A percentile compares a stretch with the other conserved stretches of the same genome.
phyloP scores from a whole-genome alignment of 2,797 vertebrate genomes.

The Anabas testudineus region DNA sequence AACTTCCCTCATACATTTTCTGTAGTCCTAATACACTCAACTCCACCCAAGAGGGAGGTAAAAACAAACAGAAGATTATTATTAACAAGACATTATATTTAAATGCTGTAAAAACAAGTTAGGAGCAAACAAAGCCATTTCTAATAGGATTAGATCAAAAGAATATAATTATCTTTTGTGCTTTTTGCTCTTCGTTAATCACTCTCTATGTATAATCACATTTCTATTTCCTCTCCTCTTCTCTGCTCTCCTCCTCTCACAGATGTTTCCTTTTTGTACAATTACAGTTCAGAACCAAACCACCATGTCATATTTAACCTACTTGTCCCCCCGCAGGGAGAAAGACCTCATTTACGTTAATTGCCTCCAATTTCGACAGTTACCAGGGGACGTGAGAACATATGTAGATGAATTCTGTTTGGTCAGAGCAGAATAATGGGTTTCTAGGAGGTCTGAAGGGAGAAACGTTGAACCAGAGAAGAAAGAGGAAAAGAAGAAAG shows the following conservation, averaged over 20 bases:
- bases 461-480: constrained; percentile 6
- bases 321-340: constrained; percentile 36
- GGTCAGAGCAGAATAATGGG: constrained; percentile 6
- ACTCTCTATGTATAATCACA: constrained; percentile 18
- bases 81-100: not conserved
- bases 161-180: constrained; percentile 8
- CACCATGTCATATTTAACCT: constrained; percentile 57
- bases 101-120: constrained; percentile 2
- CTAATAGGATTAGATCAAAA: constrained; percentile 28
- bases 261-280: constrained; percentile 17
- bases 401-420: constrained; percentile 21
- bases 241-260: constrained; percentile 5
- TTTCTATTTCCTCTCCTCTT: constrained; percentile 5
- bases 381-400: constrained; percentile 24
- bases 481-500: not conserved
- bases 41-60: not conserved
- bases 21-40: not conserved
- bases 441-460: constrained; percentile 24
- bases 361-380: constrained; percentile 50
- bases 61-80: constrained; percentile 17
- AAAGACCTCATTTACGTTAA: constrained; percentile 58
- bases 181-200: constrained; percentile 19
- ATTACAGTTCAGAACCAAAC: constrained; percentile 41
- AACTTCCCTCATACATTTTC: not conserved
- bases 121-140: constrained; percentile 6